Conservation (phyloP, 2,888 invertebrate genomes). For the Belgica antarctica region DNA sequence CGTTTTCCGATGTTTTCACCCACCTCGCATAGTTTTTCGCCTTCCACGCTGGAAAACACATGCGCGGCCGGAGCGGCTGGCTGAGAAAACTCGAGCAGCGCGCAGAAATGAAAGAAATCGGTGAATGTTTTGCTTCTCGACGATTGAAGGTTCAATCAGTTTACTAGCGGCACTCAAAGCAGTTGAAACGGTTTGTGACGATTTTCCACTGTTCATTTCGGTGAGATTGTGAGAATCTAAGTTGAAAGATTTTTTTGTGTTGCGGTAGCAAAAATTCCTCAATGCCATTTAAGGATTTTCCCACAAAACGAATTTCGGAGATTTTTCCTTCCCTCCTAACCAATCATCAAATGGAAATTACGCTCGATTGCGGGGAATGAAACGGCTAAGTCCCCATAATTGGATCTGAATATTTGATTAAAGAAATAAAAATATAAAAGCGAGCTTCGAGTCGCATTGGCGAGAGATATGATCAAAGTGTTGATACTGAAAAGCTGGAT, state of each 20-base stretch:
- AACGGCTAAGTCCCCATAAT: background rate
- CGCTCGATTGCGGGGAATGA: background rate
- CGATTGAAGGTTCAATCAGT: conserved; percentile 5
- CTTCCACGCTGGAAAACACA: background rate
- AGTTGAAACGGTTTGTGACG: conserved; percentile 26
- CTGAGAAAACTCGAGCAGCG: background rate
- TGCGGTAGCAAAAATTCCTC: background rate
- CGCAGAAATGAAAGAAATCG: conserved; percentile 32
- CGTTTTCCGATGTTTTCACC: background rate
- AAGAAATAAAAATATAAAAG: no score
- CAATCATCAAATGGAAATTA: conserved; percentile 16
- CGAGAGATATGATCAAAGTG: conserved; percentile 15
- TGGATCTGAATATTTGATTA: conserved; percentile 15
- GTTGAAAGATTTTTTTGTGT: conserved; percentile 9
- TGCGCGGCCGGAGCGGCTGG: background rate
- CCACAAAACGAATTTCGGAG: background rate
- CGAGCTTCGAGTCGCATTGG: no score
- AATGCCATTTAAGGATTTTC: conserved; percentile 6
- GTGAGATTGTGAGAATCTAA: conserved; percentile 7
- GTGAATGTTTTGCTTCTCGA: background rate
- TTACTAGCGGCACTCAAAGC: conserved; percentile 15
- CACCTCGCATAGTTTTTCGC: conserved; percentile 4
- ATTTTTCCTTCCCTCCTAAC: no score
- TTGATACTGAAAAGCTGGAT: background rate
- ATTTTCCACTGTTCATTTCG: background rate